Base-by-base conservation (phyloP, 2,113 vertebrate species). In the Limnothrissa miodon region DNA sequence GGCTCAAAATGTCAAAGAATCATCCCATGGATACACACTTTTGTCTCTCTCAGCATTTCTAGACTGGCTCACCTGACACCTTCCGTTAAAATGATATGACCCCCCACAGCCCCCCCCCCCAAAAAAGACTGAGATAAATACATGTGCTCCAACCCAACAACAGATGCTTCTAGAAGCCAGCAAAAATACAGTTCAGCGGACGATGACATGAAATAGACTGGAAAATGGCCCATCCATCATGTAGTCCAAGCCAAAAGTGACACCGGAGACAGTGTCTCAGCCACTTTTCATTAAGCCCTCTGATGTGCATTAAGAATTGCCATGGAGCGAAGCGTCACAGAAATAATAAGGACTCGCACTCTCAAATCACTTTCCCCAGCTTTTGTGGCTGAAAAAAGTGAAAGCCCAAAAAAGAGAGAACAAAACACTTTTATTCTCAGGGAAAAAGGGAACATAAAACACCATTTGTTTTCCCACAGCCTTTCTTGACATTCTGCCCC, bases 211-310 rank as follows among this genome's bases (percentile, higher is more conserved):
- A 86, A 95, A 94, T 92, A 90, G 91, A 85, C 89, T 93, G 90
- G 88, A 92, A 92, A 94, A 95, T 91, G 87, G 84, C 92, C 89
- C 86, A 95, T 95, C 93, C 90, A 94, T 94, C 94, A 94, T 91
- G 89, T 91, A 89, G 92, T 92, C 91, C 91, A 87, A 92, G 85
- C 84, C 86, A 92, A 36, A 90, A 92, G 85, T 90, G 90, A 90
- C 89, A 90, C 82, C 85, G 82, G 89, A 87, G 88, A 89, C 87
- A 79, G 86, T 86, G 86, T 90, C 91, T 90, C 86, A 89, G 88
- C 89, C 88, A 86, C 89, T 88, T 94, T 93, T 94, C 90, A 91
- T 93, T 92, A 92, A 90, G 83, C 89, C 81, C 86, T 87, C 29
- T 82, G 78, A 39, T 78, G n/a, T 90, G 89, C 86, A 82, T 89